phyloP scores from a whole-genome alignment of 2,797 vertebrate genomes.

The Sebastolobus altivelis region DNA sequence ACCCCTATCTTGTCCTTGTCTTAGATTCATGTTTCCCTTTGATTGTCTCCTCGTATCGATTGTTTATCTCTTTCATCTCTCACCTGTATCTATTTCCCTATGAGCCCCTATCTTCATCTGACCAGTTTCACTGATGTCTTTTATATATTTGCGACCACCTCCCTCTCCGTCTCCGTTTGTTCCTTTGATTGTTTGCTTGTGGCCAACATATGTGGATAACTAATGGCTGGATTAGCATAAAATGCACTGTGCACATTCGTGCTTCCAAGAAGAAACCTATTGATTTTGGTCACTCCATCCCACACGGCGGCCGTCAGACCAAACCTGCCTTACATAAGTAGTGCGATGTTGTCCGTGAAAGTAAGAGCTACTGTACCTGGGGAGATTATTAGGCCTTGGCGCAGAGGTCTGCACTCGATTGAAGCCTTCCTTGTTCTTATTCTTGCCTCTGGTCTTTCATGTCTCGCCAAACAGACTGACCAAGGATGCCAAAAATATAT shows the following conservation, averaged over 20 bases:
- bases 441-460: constrained; percentile 57
- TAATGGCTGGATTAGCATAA: constrained; percentile 35
- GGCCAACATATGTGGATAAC: not conserved
- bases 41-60: constrained; percentile 31
- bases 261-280: not conserved
- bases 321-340: constrained; percentile 15
- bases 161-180: not conserved
- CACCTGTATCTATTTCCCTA: not conserved
- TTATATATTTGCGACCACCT: not conserved
- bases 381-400: constrained; percentile 65
- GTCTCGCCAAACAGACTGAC: constrained; percentile 63
- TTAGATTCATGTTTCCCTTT: constrained; percentile 14
- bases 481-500: constrained; percentile 59
- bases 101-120: not conserved
- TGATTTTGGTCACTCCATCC: constrained; percentile 2
- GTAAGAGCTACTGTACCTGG: constrained; percentile 45
- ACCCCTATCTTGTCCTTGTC: constrained; percentile 3
- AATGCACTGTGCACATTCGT: not conserved
- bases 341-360: constrained; percentile 25
- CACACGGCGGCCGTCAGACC: not conserved
- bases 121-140: not conserved
- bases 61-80: constrained; percentile 22
- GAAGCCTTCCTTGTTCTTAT: constrained; percentile 41
- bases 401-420: constrained; percentile 32
- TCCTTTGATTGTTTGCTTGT: not conserved